phyloP scores from a whole-genome alignment of 1,140 invertebrate species.

The Drosophila jambulina region DNA sequence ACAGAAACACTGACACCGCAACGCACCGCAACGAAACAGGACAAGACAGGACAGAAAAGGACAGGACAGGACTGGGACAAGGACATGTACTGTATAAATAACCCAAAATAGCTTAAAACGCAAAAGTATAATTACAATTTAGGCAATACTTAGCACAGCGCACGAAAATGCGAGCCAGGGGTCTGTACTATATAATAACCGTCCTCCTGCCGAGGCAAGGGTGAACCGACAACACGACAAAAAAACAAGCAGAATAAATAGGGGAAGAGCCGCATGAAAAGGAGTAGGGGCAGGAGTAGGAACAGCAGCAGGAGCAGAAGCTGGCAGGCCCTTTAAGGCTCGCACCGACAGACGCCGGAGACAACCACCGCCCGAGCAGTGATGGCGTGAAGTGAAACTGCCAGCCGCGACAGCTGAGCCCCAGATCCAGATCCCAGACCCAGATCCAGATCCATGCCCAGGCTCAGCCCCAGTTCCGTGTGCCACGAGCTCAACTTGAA shows the following conservation, averaged over 20 bases:
- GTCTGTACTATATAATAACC: conserved; percentile 15
- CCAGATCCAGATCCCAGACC: conserved; percentile 47
- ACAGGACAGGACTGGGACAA: conserved; percentile 11
- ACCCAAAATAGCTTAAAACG: conserved; percentile 68
- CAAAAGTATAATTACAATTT: conserved; percentile 83
- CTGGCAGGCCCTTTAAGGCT: conserved; percentile 39
- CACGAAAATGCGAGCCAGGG: conserved; percentile 49
- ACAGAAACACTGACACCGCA: conserved; percentile 23
- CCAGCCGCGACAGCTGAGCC: conserved; percentile 79
- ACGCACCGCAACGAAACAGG: conserved; percentile 36
- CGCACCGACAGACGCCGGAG: conserved; percentile 44
- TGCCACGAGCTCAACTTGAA: conserved; percentile 78
- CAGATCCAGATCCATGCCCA: conserved; percentile 42
- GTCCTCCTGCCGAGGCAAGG: conserved; percentile 39
- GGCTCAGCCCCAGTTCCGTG: conserved; percentile 57
- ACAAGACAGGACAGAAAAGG: conserved; percentile 16
- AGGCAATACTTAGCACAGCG: conserved; percentile 76
- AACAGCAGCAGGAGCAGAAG: not conserved
- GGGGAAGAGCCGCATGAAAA: conserved; percentile 3
- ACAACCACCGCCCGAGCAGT: conserved; percentile 25
- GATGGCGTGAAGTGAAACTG: conserved; percentile 77
- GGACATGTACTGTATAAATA: conserved; percentile 53
- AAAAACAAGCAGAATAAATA: conserved; percentile 30
- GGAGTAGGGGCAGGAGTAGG: not conserved
- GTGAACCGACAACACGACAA: conserved; percentile 30